Percentiles rank a stretch among this genome's conserved stretches.
Conservation (phyloP, 2,888 invertebrate genomes). For the Lasius platythorax region DNA sequence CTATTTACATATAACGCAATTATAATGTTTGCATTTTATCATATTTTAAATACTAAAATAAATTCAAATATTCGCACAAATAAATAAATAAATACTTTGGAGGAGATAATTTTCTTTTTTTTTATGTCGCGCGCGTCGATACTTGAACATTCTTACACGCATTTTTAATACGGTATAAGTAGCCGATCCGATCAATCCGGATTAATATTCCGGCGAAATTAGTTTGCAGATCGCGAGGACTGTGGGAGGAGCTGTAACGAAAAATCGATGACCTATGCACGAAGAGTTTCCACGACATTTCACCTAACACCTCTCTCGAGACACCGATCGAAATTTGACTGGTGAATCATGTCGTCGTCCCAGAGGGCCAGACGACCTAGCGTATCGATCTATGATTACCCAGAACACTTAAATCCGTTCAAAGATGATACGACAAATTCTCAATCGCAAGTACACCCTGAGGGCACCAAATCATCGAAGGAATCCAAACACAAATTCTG, state of each 20-base stretch:
- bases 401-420: constrained; percentile 92
- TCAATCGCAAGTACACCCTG: constrained; percentile 66
- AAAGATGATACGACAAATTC: constrained; percentile 87
- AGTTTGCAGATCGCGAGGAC: constrained; percentile 29
- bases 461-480: constrained; percentile 73
- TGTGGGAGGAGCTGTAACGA: constrained; percentile 25
- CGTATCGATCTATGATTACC: constrained; percentile 90
- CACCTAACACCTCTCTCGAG: constrained; percentile 14
- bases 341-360: constrained; percentile 81
- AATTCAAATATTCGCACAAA: no score
- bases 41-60: not conserved
- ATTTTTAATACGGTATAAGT: not conserved
- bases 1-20: not conserved
- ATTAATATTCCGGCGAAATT: not conserved
- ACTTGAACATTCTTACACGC: not conserved
- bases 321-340: constrained; percentile 18
- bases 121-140: not conserved
- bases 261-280: constrained; percentile 39
- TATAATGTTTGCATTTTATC: not conserved
- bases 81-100: not conserved
- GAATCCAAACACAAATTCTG: constrained; percentile 82
- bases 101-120: not conserved
- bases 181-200: not conserved
- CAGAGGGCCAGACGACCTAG: constrained; percentile 85
- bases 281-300: constrained; percentile 9